These are phyloP conservation scores for Leptoteleia sp. DNA, from an alignment of 1,140 invertebrate genomes.

Conservation along the genomic window DNA sequence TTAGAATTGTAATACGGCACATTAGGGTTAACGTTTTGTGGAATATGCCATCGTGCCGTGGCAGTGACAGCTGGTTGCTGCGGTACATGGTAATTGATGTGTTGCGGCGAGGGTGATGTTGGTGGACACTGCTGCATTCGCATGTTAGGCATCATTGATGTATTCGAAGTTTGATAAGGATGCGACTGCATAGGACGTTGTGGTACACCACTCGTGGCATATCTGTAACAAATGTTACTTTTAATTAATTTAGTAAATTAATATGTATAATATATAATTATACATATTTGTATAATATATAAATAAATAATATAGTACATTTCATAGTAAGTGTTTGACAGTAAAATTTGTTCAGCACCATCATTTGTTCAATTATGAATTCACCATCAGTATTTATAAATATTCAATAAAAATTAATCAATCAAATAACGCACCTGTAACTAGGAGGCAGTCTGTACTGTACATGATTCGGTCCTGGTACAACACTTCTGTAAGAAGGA, in stretches of 20 bases:
- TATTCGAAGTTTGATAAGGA: constrained; percentile 70
- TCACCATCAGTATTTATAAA: too few species aligned
- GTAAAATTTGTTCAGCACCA: too few species aligned
- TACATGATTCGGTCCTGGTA: constrained; percentile 68
- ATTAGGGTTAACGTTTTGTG: too few species aligned
- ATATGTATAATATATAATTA: too few species aligned
- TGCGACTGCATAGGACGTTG: constrained; percentile 71
- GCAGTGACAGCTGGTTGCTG: constrained; percentile 55
- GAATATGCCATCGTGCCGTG: constrained; percentile 69
- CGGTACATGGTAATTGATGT: constrained; percentile 67
- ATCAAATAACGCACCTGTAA: constrained; percentile 67
- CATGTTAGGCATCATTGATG: constrained; percentile 70
- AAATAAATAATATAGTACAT: too few species aligned
- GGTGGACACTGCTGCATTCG: constrained; percentile 74
- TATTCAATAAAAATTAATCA: too few species aligned
- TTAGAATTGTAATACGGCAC: not conserved
- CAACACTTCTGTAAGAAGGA: constrained; percentile 70
- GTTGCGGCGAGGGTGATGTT: constrained; percentile 62
- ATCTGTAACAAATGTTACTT: constrained; percentile 61
- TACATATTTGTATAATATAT: too few species aligned
- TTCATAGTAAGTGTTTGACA: too few species aligned
- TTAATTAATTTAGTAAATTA: too few species aligned
- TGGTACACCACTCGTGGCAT: constrained; percentile 67
- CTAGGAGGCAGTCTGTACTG: constrained; percentile 75
- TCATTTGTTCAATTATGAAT: too few species aligned